Conservation (phyloP, 2,113 vertebrate species). For the Pluvianellus socialis region DNA sequence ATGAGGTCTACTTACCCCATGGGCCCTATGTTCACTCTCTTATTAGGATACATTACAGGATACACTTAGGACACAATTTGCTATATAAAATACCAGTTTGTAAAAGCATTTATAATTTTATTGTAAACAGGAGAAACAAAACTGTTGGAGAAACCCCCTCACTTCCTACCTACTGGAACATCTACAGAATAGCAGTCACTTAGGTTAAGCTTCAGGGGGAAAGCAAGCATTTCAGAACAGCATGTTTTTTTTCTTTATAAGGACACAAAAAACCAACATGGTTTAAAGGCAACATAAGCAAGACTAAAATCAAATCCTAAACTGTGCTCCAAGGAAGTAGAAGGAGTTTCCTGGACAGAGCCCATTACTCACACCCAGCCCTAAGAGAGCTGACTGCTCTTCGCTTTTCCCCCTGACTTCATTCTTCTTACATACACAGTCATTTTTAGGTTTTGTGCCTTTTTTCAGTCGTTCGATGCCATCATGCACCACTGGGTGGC, state of each 20-base stretch:
- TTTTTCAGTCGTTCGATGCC: fast-evolving
- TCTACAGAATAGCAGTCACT: neutral
- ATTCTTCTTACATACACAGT: neutral
- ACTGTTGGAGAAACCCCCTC: neutral
- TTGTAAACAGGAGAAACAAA: neutral
- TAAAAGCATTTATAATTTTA: neutral
- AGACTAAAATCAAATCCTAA: neutral
- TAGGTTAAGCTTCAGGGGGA: neutral
- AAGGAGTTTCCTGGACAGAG: neutral
- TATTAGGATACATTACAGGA: neutral
- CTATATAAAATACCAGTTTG: neutral
- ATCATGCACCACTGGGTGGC: no score
- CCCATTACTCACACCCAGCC: neutral
- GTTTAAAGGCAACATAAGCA: neutral
- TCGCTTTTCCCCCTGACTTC: neutral
- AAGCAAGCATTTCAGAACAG: neutral
- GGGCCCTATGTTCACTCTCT: neutral
- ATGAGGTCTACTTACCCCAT: neutral
- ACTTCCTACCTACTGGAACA: neutral
- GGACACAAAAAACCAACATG: neutral
- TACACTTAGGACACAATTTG: neutral
- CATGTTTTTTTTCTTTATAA: neutral
- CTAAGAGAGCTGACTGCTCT: neutral
- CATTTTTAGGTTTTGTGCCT: neutral
- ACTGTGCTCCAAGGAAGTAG: neutral